phyloP scores from a whole-genome alignment of 2,113 vertebrate species.

The Notechis scutatus region DNA sequence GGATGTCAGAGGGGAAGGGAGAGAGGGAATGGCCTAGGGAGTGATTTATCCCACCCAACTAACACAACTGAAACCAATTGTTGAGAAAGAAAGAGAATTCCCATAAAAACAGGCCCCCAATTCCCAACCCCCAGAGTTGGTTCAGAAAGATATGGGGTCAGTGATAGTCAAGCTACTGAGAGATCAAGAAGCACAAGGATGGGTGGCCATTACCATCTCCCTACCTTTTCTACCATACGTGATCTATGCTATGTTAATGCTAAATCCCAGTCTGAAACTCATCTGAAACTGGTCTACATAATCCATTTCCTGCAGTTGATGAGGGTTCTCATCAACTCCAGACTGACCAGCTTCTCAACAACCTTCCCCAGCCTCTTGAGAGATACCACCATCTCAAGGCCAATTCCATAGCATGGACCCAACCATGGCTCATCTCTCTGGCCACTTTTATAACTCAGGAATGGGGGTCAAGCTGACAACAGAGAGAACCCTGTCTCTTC shows the following conservation, averaged over 20 bases:
- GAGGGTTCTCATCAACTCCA: neutral
- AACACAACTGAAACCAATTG: neutral
- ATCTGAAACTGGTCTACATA: neutral
- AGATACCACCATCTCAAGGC: neutral
- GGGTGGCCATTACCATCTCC: neutral
- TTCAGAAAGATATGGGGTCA: neutral
- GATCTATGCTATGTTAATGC: neutral
- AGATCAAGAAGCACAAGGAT: neutral
- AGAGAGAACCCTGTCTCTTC: neutral
- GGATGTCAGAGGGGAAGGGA: no score
- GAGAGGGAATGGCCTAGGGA: neutral
- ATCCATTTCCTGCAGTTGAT: neutral
- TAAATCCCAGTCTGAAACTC: neutral
- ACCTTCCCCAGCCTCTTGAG: neutral
- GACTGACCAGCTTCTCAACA: neutral
- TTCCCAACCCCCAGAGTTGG: neutral
- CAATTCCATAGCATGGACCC: neutral
- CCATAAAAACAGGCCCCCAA: neutral
- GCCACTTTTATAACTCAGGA: neutral
- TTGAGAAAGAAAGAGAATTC: neutral
- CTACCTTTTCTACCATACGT: neutral
- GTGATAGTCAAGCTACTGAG: neutral
- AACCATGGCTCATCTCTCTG: neutral
- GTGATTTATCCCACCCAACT: neutral
- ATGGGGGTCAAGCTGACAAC: neutral